phyloP scores from a whole-genome alignment of 2,113 vertebrate species.

The Zosterops pallidus region DNA sequence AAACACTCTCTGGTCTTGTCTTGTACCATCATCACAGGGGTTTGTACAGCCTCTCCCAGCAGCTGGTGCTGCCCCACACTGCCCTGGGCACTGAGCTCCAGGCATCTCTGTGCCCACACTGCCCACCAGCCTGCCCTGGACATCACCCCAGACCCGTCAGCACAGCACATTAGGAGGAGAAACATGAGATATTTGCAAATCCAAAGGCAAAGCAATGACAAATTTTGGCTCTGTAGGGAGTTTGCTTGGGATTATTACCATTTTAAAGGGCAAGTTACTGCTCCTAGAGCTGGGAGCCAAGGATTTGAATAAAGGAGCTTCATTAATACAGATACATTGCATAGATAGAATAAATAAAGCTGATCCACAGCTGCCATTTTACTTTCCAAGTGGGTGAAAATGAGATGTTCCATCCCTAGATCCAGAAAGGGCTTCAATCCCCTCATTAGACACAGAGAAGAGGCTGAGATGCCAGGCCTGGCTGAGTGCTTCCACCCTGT shows the following conservation, averaged over 20 bases:
- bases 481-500: not conserved
- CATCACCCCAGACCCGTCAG: not conserved
- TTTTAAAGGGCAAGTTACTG: not conserved
- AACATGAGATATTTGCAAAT: not conserved
- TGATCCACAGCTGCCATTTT: not conserved
- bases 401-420: not conserved
- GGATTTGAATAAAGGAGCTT: not conserved
- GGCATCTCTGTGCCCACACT: not conserved
- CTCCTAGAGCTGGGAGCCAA: not conserved
- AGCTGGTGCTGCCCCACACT: not conserved
- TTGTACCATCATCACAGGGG: fast-evolving
- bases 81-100: not conserved
- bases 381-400: not conserved
- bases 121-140: not conserved
- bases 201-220: not conserved
- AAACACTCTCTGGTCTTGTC: fast-evolving
- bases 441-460: not conserved
- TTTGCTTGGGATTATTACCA: not conserved
- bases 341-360: not conserved
- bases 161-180: not conserved
- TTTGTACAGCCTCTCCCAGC: not conserved
- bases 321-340: not conserved
- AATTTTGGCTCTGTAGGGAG: not conserved
- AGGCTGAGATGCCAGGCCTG: not conserved
- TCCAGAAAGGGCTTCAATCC: not conserved